Conservation (phyloP, 2,888 invertebrate genomes). For the Entomobrya proxima region DNA sequence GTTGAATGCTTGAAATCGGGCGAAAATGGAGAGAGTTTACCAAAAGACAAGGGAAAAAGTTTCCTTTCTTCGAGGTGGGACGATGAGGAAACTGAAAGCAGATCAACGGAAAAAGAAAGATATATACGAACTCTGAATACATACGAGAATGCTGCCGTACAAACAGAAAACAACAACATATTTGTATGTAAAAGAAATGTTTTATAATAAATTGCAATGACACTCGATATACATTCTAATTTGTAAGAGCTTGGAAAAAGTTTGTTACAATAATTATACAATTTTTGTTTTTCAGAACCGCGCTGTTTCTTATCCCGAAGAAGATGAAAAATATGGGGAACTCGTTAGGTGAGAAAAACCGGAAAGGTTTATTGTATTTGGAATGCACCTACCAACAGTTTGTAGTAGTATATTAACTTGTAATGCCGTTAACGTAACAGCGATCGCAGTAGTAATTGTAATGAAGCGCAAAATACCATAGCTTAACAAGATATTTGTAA, state of each 20-base stretch:
- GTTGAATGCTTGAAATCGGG: conserved; percentile 65
- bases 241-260: not conserved
- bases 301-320: conserved; percentile 66
- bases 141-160: conserved; percentile 71
- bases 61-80: not conserved
- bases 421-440: not conserved
- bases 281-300: conserved; percentile 57
- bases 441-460: not conserved
- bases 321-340: conserved; percentile 71
- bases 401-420: not conserved
- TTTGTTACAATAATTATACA: not conserved
- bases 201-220: not conserved
- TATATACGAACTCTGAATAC: conserved; percentile 27
- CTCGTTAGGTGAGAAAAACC: conserved; percentile 68
- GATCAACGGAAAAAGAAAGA: conserved; percentile 5
- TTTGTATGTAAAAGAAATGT: conserved; percentile 49
- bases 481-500: not conserved
- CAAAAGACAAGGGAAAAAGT: not conserved
- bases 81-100: not conserved
- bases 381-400: not conserved
- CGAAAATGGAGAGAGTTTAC: not conserved
- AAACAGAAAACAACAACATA: conserved; percentile 70
- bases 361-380: not conserved
- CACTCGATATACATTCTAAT: not conserved
- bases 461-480: not conserved